Evolutionary conservation across 2,113 vertebrate species (phyloP).

Genomic region (Megalops atlanticus): DNA sequence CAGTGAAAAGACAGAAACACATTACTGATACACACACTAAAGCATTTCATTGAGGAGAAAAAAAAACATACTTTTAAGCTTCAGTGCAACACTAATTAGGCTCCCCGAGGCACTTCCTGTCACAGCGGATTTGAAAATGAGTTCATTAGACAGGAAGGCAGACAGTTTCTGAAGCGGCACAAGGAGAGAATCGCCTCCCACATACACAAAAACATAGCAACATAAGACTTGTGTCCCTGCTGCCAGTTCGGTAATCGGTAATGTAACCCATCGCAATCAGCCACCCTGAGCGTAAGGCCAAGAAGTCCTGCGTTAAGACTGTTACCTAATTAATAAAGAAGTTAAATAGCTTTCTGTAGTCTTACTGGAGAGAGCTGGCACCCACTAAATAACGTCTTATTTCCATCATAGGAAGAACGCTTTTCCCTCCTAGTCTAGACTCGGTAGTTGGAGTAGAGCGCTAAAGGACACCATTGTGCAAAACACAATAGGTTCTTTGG

Average conservation of each 20-base stretch:
- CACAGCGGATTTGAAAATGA: background rate
- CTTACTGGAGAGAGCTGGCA: constrained; percentile 12
- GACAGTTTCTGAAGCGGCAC: background rate
- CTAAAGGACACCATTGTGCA: background rate
- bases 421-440: constrained; percentile 27
- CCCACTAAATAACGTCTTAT: constrained; percentile 15
- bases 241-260: no score
- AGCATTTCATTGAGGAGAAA: background rate
- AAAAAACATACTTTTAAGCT: background rate
- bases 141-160: background rate
- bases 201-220: background rate
- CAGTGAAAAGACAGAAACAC: background rate
- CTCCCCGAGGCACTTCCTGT: background rate
- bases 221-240: no score
- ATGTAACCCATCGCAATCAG: background rate
- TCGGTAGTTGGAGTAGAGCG: background rate
- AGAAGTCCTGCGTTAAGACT: background rate
- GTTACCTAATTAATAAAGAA: constrained; percentile 5
- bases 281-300: background rate
- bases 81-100: background rate
- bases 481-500: constrained; percentile 26
- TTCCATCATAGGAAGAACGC: constrained; percentile 15
- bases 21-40: background rate
- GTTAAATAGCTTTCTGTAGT: background rate
- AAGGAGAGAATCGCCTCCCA: background rate